Base-by-base conservation (phyloP, 1,140 invertebrate genomes). In the Thereuonema tuberculata region DNA sequence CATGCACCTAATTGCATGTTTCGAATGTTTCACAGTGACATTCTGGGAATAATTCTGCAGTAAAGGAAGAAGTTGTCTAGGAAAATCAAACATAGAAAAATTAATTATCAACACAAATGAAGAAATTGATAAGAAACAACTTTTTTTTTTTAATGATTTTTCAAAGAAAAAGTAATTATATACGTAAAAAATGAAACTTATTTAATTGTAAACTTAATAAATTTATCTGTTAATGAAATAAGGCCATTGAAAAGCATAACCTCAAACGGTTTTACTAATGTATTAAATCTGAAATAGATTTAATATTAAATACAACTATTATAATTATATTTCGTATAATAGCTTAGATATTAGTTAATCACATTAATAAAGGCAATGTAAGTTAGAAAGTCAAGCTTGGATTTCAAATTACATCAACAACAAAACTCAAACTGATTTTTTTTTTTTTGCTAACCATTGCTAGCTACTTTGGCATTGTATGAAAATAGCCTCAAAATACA, bases 21-120 rank as follows among this genome's bases (percentile, higher is more conserved):
- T 98, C 0, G 93, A 91, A 75, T 98, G 93, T 74, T 95, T 95
- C 0, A 89, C 84, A 1, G 89, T 91, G 2, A 93, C 93, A 25
- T 83, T 82, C 66, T 88, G 83, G 0, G 88, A 85, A 69, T 93
- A 87, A 26, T 84, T 83, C 67, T 89, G 87, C 69, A 93, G 91
- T 43, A 92, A 81, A 1, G 87, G 86, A 24, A 88, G 82, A 68
- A 98, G 73, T 58, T 66, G 67, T 50, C 75, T 76, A 62, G 2
- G 69, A 66, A 60, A 37, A 37, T 17, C 5, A 17, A 37, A 37
- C 31, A 5, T 9, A 37, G 17, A 9, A 37, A 37, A 77, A 76
- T 25, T 84, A 37, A 37, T 37, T 37, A 37, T 17, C 5, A 37
- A 5, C 31, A 9, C 31, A 37, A 9, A 37, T 82, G 31, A 9